Base-by-base conservation (phyloP, 2,888 invertebrate genomes). In the Noctua fimbriata region DNA sequence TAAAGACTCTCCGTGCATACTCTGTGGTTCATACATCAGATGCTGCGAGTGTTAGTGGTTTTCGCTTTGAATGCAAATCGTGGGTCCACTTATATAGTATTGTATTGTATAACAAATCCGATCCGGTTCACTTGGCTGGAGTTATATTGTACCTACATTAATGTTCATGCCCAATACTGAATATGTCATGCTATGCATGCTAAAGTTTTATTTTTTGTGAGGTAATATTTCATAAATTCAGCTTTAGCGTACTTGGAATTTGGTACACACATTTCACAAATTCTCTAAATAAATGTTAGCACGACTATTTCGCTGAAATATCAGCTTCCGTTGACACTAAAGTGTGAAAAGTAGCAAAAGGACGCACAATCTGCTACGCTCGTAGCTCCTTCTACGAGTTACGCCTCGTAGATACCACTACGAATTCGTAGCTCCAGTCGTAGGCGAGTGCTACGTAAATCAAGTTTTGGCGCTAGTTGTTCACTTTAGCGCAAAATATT, bases 401-500 rank as follows among this genome's bases (percentile, higher is more conserved):
- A 76, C 73, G 49, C 14, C 55, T 77, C 85, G 87, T 88, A 88
- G 89, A 78, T 63, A 65, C 58, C 69, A 82, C 90, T 91, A 90
- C 88, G 88, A 71, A 79, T 85, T 85, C 89, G 89, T 89, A 90
- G 89, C 85, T 79, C 60, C 78, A 81, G 82, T 73, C 84, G 88
- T 86, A 85, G 90, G 47, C 24, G 36, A 1, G 1, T 21, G 74
- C 88, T 65, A 65, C 72, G 82, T 88, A 87, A 87, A 89, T 90
- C 87, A 86, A 69, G 79, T 70, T 83, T 76, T 75, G 78, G 69
- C 21, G 58, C 58, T 60, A 80, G 83, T 82, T 78, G 72, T 84
- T 80, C 75, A 72, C 49, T 86, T 82, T 36, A 24, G 18, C 1
- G 28, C 21, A 76, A 84, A 82, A 87, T 81, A 81, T 84, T 70